Evolutionary conservation across 2,888 invertebrate species (phyloP).

Genomic region (Himalopsyche anomala): DNA sequence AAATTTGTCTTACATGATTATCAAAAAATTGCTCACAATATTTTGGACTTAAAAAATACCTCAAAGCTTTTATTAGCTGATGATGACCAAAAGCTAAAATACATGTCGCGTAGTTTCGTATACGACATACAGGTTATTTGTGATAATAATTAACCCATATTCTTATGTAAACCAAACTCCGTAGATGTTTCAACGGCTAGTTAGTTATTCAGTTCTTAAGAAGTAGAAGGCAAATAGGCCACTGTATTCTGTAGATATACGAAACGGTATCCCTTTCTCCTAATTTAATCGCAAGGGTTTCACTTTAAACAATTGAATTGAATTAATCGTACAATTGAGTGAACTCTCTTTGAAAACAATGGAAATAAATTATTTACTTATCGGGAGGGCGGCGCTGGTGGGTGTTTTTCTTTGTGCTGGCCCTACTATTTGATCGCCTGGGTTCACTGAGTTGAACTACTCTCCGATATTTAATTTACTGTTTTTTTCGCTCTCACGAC

Average conservation of each 20-base stretch:
- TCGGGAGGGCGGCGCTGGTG: conserved; percentile 11
- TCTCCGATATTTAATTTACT: not conserved
- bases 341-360: conserved; percentile 30
- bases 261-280: conserved; percentile 4
- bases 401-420: conserved; percentile 27
- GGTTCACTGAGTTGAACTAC: conserved; percentile 19
- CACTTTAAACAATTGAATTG: conserved; percentile 34
- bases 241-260: not conserved
- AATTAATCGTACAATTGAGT: conserved; percentile 31
- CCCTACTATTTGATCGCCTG: conserved; percentile 4
- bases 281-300: conserved; percentile 34
- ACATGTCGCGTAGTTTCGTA: not conserved
- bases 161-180: not conserved
- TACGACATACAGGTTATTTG: not conserved
- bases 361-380: conserved; percentile 30
- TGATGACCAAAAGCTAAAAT: too few species aligned
- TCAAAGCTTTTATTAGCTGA: too few species aligned
- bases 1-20: too few species aligned
- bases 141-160: conserved; percentile 14
- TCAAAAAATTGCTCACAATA: too few species aligned
- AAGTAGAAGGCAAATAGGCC: not conserved
- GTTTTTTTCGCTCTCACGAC: not conserved
- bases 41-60: too few species aligned
- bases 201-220: not conserved
- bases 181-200: conserved; percentile 1